A percentile compares a stretch with the other conserved stretches of the same genome.
Conservation (phyloP, 2,797 vertebrate genomes). For the Hydrocynus forskahlii region DNA sequence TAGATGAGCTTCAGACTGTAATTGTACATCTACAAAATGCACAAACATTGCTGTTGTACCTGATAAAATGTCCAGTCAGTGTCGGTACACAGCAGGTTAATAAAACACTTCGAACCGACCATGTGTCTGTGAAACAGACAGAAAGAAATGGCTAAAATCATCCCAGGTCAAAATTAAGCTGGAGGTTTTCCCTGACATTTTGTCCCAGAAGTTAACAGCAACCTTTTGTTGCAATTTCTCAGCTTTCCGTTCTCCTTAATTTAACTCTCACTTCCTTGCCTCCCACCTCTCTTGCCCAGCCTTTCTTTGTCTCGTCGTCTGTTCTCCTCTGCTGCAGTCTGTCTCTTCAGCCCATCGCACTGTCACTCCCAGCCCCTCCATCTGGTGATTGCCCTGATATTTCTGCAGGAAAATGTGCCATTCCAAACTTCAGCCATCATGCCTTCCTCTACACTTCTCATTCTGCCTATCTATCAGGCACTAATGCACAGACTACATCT, state of each 20-base stretch:
- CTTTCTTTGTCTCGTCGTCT: constrained; percentile 69
- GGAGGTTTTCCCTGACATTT: constrained; percentile 4
- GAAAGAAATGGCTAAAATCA: background rate
- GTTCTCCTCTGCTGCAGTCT: constrained; percentile 44
- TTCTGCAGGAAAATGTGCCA: constrained; percentile 57
- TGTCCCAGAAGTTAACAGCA: constrained; percentile 16
- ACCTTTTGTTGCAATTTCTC: background rate
- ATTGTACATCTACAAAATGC: background rate
- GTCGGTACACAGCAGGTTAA: no score
- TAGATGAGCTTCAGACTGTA: background rate
- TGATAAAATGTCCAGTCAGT: background rate
- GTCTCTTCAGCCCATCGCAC: constrained; percentile 36
- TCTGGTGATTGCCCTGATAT: constrained; percentile 72
- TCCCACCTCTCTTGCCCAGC: background rate
- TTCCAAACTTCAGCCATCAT: constrained; percentile 5
- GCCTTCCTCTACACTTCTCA: constrained; percentile 42
- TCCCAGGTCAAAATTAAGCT: background rate
- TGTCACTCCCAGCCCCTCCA: constrained; percentile 69
- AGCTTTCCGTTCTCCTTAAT: background rate
- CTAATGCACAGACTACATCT: constrained; percentile 39
- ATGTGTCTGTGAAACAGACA: background rate
- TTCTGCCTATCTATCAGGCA: constrained; percentile 18
- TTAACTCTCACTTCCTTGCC: background rate
- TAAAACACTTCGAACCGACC: background rate
- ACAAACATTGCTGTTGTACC: background rate